These are phyloP conservation scores for Chiloscyllium punctatum DNA, from an alignment of 2,797 vertebrate genomes.

Conservation along the genomic window DNA sequence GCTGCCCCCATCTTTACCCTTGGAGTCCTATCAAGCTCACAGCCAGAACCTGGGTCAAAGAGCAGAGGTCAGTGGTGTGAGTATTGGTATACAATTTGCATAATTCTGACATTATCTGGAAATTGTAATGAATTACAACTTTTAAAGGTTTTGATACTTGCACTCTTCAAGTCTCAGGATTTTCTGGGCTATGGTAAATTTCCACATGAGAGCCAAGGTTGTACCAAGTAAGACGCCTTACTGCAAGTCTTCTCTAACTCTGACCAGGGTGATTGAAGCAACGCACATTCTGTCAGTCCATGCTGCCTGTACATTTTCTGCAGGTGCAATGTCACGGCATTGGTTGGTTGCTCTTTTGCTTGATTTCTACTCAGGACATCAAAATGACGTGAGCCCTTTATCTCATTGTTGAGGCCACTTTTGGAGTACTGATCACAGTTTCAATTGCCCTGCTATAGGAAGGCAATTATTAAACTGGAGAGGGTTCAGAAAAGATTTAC, in stretches of 20 bases:
- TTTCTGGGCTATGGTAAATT: not conserved
- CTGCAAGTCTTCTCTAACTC: not conserved
- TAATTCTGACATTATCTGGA: not conserved
- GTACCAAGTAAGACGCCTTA: not conserved
- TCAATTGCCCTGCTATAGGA: too few relatives aligned
- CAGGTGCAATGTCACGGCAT: not conserved
- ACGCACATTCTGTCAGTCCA: not conserved
- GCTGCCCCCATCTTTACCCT: not conserved
- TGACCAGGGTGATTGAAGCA: not conserved
- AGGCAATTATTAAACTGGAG: too few relatives aligned
- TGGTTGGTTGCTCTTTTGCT: not conserved
- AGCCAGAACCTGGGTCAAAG: slow-evolving; percentile 4
- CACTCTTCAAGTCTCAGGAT: not conserved
- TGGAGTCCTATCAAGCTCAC: not conserved
- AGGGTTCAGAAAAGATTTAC: too few relatives aligned
- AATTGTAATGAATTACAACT: not conserved
- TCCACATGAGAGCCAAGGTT: not conserved
- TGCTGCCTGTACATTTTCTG: not conserved
- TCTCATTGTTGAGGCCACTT: not conserved
- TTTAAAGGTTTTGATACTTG: not conserved
- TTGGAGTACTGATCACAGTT: too few relatives aligned
- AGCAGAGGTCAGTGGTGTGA: not conserved
- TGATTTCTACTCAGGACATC: not conserved
- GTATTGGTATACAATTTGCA: not conserved
- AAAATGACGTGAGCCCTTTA: not conserved